These are phyloP conservation scores for Tenualosa ilisha DNA, from an alignment of 2,797 vertebrate species.

Conservation along the genomic window DNA sequence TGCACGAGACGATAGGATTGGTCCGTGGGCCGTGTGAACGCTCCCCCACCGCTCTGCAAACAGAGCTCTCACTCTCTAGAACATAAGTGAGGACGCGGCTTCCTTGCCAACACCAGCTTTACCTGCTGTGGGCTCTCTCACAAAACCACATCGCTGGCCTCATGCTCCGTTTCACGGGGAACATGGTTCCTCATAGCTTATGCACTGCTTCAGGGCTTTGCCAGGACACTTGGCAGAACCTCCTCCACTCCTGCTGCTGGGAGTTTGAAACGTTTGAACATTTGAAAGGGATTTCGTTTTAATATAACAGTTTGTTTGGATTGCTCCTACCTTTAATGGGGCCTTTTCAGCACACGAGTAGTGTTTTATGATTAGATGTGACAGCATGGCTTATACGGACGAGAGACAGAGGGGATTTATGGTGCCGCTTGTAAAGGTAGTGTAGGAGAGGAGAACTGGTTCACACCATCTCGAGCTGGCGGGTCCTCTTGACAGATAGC, in stretches of 20 bases:
- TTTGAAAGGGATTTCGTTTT: background rate
- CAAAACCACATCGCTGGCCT: background rate
- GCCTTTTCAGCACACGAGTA: background rate
- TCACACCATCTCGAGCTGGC: conserved; percentile 30
- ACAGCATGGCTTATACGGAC: background rate
- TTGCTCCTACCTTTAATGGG: background rate
- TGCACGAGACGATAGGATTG: background rate
- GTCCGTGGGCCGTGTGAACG: background rate
- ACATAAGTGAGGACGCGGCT: background rate
- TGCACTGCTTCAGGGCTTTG: background rate
- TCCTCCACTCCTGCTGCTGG: background rate
- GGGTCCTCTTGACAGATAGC: conserved; percentile 32
- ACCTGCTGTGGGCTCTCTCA: conserved; percentile 1
- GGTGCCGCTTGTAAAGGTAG: conserved; percentile 7
- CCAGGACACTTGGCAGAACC: background rate
- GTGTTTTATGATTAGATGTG: background rate
- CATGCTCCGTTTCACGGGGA: background rate
- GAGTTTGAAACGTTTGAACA: background rate
- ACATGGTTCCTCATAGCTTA: background rate
- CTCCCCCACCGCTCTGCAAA: background rate
- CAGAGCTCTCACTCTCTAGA: background rate
- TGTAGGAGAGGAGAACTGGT: conserved; percentile 2
- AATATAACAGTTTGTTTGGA: background rate
- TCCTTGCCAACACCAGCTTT: background rate
- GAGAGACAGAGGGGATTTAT: background rate